Percentiles rank a stretch among this genome's conserved stretches.
These are phyloP conservation scores for Naso thynnoides DNA, from an alignment of 2,797 vertebrate species.

Conservation along the genomic window DNA sequence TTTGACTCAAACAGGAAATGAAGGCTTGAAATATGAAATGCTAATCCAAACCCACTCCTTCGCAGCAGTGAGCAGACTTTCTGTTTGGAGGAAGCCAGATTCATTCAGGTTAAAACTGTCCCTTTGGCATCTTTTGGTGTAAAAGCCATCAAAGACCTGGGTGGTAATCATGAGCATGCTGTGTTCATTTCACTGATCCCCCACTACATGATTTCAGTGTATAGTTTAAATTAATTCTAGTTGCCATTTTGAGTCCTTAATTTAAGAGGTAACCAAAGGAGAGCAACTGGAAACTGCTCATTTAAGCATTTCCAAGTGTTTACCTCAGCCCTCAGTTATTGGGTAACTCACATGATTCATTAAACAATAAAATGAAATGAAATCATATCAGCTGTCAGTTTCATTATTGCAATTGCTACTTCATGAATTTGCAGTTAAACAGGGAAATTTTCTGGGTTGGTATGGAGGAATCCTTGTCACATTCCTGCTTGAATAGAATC, in stretches of 20 bases:
- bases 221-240: constrained; percentile 32
- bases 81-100: constrained; percentile 1
- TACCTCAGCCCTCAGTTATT: constrained; percentile 13
- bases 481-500: background rate
- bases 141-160: constrained; percentile 18
- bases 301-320: constrained; percentile 23
- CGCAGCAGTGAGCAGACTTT: constrained; percentile 10
- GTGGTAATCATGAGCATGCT: constrained; percentile 23
- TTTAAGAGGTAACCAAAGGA: constrained; percentile 22
- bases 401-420: background rate
- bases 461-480: background rate
- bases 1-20: background rate
- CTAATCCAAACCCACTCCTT: background rate
- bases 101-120: constrained; percentile 20
- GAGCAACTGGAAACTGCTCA: constrained; percentile 10
- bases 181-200: constrained; percentile 19
- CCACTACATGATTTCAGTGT: constrained; percentile 17
- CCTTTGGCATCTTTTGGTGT: constrained; percentile 24
- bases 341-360: constrained; percentile 13
- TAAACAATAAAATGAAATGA: constrained; percentile 25
- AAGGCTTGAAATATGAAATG: constrained; percentile 10
- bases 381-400: constrained; percentile 16
- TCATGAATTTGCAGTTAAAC: constrained; percentile 6
- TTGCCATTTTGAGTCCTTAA: constrained; percentile 24
- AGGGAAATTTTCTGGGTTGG: background rate